A percentile compares a stretch with the other conserved stretches of the same genome.
Evolutionary conservation across 1,140 invertebrate genomes (phyloP).

Genomic region (Ladona fulva): DNA sequence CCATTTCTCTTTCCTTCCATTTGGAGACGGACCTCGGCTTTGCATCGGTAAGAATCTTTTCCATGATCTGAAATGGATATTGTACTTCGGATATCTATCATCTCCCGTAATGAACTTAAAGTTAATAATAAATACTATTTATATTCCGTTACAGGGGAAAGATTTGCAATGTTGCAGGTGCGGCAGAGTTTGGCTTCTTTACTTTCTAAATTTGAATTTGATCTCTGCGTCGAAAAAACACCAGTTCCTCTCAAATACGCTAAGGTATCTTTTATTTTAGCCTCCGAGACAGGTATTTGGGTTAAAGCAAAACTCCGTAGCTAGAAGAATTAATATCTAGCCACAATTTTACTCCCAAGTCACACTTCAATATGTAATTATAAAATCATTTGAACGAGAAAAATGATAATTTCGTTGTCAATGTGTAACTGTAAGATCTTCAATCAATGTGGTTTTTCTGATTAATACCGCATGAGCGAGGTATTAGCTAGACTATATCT

Average conservation of each 20-base stretch:
- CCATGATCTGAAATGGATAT: background rate
- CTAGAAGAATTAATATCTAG: no score
- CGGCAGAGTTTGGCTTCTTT: background rate
- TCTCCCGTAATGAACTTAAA: no score
- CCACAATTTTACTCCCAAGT: no score
- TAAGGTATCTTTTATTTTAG: background rate
- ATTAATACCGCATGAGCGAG: no score
- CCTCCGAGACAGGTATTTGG: background rate
- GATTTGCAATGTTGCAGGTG: background rate
- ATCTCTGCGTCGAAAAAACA: background rate
- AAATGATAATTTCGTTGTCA: no score
- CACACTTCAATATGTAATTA: no score
- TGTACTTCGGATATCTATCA: no score
- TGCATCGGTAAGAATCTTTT: conserved; percentile 38
- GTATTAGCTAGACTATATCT: no score
- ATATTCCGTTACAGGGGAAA: background rate
- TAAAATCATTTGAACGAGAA: no score
- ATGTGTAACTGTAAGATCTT: no score
- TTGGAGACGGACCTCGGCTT: conserved; percentile 47
- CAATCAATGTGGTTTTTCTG: no score
- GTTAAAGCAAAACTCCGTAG: no score
- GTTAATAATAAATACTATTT: background rate
- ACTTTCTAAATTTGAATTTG: background rate
- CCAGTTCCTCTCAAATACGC: background rate
- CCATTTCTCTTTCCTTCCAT: conserved; percentile 37